These are phyloP conservation scores for Lycaon pictus DNA, from an alignment of 2,113 vertebrate genomes.

Conservation along the genomic window DNA sequence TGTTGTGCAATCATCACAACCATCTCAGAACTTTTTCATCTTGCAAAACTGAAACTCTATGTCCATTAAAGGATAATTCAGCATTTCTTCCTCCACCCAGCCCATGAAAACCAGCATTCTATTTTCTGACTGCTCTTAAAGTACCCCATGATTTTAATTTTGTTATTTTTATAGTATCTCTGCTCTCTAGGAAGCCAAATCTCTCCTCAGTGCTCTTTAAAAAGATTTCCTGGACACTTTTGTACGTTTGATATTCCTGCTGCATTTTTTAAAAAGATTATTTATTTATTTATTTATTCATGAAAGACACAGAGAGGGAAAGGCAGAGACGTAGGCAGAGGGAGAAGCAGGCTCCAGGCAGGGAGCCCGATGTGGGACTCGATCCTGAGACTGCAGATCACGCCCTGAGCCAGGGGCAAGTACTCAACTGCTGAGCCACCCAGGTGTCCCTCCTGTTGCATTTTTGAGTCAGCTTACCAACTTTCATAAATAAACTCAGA, in stretches of 20 bases:
- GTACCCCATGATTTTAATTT: neutral
- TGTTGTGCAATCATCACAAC: neutral
- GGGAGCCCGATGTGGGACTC: too few relatives aligned
- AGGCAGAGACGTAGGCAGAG: too few relatives aligned
- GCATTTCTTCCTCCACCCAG: too few relatives aligned
- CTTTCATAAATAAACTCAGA: neutral
- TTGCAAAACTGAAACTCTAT: neutral
- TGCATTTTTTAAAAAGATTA: neutral
- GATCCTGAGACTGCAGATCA: too few relatives aligned
- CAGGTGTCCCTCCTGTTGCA: neutral
- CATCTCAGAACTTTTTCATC: neutral
- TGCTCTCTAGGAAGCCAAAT: neutral
- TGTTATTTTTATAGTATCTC: neutral
- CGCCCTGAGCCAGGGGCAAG: too few relatives aligned
- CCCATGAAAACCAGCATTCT: neutral
- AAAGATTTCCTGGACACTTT: neutral
- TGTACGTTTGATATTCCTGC: neutral
- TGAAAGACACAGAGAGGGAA: too few relatives aligned
- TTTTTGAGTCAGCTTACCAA: neutral
- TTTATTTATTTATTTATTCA: too few relatives aligned
- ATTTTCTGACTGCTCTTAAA: neutral
- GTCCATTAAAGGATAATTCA: neutral
- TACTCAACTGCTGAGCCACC: too few relatives aligned
- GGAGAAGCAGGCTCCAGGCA: too few relatives aligned
- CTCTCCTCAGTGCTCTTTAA: neutral